Conservation (phyloP, 1,140 invertebrate species). For the Akabosia matsudoensis region DNA sequence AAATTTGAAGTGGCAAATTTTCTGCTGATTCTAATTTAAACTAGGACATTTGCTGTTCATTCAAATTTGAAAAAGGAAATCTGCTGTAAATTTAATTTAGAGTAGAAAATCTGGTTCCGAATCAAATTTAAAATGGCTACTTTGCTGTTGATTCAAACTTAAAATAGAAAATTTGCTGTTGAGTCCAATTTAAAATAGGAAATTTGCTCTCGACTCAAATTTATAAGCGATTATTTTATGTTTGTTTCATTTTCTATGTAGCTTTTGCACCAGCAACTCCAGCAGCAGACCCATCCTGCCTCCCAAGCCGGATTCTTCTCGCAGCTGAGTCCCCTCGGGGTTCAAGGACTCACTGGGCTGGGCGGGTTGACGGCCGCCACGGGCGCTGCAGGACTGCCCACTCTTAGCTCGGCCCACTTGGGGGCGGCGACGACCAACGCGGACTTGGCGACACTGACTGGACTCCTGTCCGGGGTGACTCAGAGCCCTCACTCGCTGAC, state of each 20-base stretch:
- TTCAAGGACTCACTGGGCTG: constrained; percentile 34
- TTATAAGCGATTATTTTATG: background rate
- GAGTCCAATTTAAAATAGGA: background rate
- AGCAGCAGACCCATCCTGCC: constrained; percentile 41
- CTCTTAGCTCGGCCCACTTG: constrained; percentile 30
- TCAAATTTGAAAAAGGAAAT: too few species aligned
- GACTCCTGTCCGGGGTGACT: constrained; percentile 43
- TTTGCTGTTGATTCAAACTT: background rate
- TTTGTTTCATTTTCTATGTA: background rate
- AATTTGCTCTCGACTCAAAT: background rate
- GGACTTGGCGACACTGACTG: constrained; percentile 45
- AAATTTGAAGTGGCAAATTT: too few species aligned
- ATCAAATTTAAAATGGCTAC: background rate
- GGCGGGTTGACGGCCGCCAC: constrained; percentile 38
- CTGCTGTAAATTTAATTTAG: too few species aligned
- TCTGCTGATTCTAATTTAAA: too few species aligned
- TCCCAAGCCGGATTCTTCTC: constrained; percentile 41
- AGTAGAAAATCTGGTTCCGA: too few species aligned
- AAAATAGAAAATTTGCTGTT: too few species aligned
- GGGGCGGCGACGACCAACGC: constrained; percentile 21
- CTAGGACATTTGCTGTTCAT: too few species aligned
- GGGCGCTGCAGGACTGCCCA: constrained; percentile 25
- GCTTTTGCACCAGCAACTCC: constrained; percentile 32
- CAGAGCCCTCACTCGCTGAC: constrained; percentile 40
- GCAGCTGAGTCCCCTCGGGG: constrained; percentile 39